Percentiles rank a stretch among this genome's conserved stretches.
These are phyloP conservation scores for Circaetus cinerascens DNA, from an alignment of 2,113 vertebrate species.

Conservation along the genomic window DNA sequence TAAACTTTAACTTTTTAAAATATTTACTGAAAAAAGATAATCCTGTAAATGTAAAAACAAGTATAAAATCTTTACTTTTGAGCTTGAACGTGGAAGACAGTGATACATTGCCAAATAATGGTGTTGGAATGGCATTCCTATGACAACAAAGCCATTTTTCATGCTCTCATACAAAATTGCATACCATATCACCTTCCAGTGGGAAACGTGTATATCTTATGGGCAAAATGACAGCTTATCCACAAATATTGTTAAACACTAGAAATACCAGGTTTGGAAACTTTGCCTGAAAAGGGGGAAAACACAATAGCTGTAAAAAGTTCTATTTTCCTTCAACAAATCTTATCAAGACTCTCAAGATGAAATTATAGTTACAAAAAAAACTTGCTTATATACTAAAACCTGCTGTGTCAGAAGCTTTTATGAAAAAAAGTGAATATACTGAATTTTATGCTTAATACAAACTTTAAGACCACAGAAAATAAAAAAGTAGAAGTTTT, in stretches of 20 bases:
- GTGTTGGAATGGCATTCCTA: neutral
- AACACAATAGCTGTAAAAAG: neutral
- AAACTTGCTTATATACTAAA: neutral
- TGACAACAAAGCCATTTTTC: slow-evolving; percentile 23
- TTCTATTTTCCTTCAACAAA: neutral
- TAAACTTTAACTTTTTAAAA: neutral
- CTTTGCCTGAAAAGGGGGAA: neutral
- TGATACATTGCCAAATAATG: neutral
- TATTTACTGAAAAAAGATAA: neutral
- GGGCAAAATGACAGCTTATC: neutral
- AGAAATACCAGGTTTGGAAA: neutral
- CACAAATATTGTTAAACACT: neutral
- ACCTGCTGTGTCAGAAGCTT: neutral
- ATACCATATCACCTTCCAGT: neutral
- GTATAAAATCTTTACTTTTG: neutral
- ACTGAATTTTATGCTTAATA: slow-evolving; percentile 35
- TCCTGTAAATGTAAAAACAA: slow-evolving; percentile 2
- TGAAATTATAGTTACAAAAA: neutral
- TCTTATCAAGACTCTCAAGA: neutral
- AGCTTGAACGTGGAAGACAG: neutral
- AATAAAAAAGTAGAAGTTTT: slow-evolving; percentile 46
- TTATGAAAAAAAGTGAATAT: slow-evolving; percentile 31
- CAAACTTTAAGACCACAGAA: slow-evolving; percentile 42
- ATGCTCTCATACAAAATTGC: slow-evolving; percentile 17
- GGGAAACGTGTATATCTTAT: neutral